Conservation (phyloP, 2,113 vertebrate species). For the Nesoenas mayeri region DNA sequence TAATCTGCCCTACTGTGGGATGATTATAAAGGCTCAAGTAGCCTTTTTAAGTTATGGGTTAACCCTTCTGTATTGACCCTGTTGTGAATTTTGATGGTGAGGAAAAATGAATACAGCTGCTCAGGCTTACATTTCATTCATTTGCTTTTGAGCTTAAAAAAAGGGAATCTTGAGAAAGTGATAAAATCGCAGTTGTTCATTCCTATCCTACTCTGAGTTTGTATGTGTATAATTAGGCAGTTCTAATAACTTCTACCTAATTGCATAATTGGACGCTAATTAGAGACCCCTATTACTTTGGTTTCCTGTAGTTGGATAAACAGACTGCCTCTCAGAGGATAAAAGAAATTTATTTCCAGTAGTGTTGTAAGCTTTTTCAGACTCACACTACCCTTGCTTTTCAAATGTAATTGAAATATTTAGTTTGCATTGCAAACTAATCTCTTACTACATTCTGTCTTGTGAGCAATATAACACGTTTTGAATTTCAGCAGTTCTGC, state of each 20-base stretch:
- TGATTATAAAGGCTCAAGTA: slow-evolving; percentile 28
- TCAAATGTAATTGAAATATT: slow-evolving; percentile 16
- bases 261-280: slow-evolving; percentile 49
- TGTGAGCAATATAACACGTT: background rate
- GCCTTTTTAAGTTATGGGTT: slow-evolving; percentile 6
- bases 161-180: background rate
- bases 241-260: slow-evolving; percentile 38
- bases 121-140: background rate
- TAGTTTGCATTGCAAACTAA: slow-evolving; percentile 28
- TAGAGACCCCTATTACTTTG: slow-evolving; percentile 27
- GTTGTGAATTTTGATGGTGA: slow-evolving; percentile 18
- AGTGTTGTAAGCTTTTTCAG: slow-evolving; percentile 11
- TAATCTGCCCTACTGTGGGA: slow-evolving; percentile 31
- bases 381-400: background rate
- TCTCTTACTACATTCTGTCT: background rate
- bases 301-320: slow-evolving; percentile 9
- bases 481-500: background rate
- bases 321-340: slow-evolving; percentile 13
- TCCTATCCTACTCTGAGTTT: background rate
- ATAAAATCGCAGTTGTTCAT: background rate
- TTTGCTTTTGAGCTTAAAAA: slow-evolving; percentile 30
- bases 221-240: slow-evolving; percentile 21
- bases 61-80: slow-evolving; percentile 6
- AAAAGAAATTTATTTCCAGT: slow-evolving; percentile 12
- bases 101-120: background rate